phyloP scores from a whole-genome alignment of 2,888 invertebrate genomes.

The Steinernema scapterisci region DNA sequence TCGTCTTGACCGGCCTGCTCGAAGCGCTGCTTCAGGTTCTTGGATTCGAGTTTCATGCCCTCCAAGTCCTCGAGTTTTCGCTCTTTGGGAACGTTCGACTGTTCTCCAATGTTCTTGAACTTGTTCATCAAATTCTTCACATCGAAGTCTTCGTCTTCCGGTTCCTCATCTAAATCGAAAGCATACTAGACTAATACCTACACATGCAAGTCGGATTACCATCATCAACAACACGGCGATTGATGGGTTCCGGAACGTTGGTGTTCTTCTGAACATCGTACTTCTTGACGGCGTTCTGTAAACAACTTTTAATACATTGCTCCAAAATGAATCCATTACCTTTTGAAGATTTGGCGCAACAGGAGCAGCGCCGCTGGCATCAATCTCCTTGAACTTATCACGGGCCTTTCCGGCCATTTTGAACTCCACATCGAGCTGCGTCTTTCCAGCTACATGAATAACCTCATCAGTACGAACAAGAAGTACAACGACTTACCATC shows the following conservation, averaged over 20 bases:
- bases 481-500: slow-evolving; percentile 17
- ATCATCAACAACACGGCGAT: slow-evolving; percentile 50
- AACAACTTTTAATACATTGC: not conserved
- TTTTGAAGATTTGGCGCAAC: slow-evolving; percentile 21
- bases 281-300: slow-evolving; percentile 54
- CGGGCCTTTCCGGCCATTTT: slow-evolving; percentile 80
- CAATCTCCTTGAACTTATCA: slow-evolving; percentile 85
- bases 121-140: slow-evolving; percentile 68
- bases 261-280: slow-evolving; percentile 62
- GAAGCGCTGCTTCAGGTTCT: slow-evolving; percentile 63
- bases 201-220: slow-evolving; percentile 32
- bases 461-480: not conserved
- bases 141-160: slow-evolving; percentile 62
- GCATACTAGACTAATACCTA: slow-evolving; percentile 5
- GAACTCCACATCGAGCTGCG: slow-evolving; percentile 62
- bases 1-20: slow-evolving; percentile 67
- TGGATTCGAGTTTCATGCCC: slow-evolving; percentile 44
- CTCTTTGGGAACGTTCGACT: slow-evolving; percentile 46
- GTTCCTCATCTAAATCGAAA: slow-evolving; percentile 39
- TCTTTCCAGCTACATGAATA: slow-evolving; percentile 35
- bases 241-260: slow-evolving; percentile 59
- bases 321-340: not conserved
- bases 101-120: slow-evolving; percentile 65
- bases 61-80: slow-evolving; percentile 49
- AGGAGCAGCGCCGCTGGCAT: slow-evolving; percentile 71